These are phyloP conservation scores for Myotis davidii DNA, from an alignment of 2,113 vertebrate genomes.

Conservation along the genomic window DNA sequence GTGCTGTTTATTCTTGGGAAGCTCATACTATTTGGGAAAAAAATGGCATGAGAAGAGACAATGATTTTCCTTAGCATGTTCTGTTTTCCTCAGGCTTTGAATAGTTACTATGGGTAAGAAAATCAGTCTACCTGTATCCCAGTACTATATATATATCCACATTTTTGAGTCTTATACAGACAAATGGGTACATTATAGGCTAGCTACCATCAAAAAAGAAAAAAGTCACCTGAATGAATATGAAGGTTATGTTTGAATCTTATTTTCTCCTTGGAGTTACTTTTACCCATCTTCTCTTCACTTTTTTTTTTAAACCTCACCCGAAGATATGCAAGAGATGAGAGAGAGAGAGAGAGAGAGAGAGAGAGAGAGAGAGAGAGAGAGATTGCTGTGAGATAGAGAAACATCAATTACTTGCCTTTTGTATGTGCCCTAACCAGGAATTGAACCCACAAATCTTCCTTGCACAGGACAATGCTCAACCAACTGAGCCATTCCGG, in stretches of 20 bases:
- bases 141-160: not conserved
- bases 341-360: no score
- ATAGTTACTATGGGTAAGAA: not conserved
- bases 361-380: no score
- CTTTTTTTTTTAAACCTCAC: not conserved
- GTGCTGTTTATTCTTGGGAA: not conserved
- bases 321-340: no score
- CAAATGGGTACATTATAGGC: not conserved
- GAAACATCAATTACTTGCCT: no score
- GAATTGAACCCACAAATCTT: no score
- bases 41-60: not conserved
- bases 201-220: not conserved
- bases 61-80: conserved; percentile 1
- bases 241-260: not conserved
- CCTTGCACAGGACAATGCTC: no score
- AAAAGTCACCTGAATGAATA: not conserved
- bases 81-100: conserved; percentile 20
- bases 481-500: no score
- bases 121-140: not conserved
- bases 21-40: not conserved
- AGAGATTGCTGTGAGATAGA: no score
- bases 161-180: not conserved
- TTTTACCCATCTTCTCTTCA: not conserved
- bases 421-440: no score
- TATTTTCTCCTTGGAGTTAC: not conserved